A percentile compares a stretch with the other conserved stretches of the same genome.
These are phyloP conservation scores for Zeus faber DNA, from an alignment of 2,113 vertebrate species.

Conservation along the genomic window DNA sequence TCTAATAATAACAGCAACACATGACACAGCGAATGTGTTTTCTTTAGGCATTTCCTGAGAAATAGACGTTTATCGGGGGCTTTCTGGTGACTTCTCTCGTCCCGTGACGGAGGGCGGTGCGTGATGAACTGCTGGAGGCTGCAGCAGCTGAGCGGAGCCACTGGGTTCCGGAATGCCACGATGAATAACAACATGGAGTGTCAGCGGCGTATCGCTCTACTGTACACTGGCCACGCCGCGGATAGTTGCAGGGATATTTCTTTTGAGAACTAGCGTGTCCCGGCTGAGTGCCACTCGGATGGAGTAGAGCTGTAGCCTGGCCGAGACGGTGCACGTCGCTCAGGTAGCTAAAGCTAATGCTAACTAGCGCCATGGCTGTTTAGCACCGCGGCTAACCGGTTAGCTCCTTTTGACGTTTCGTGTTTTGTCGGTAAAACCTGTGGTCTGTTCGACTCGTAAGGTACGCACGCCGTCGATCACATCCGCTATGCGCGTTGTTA, in stretches of 20 bases:
- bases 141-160: constrained; percentile 30
- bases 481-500: too few species aligned
- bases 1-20: too few species aligned
- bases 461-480: too few species aligned
- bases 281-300: constrained; percentile 34
- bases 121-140: too few species aligned
- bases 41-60: too few species aligned
- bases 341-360: constrained; percentile 56
- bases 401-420: constrained; percentile 34
- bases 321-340: constrained; percentile 36
- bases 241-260: constrained; percentile 29
- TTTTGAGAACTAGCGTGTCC: constrained; percentile 7
- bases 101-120: constrained; percentile 61
- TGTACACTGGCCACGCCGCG: constrained; percentile 17
- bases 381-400: constrained; percentile 63
- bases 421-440: constrained; percentile 4
- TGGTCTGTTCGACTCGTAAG: too few species aligned
- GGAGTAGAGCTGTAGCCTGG: constrained; percentile 47
- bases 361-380: constrained; percentile 48
- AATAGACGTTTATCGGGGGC: too few species aligned
- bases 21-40: too few species aligned
- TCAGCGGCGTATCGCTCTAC: constrained; percentile 7
- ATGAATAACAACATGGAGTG: constrained; percentile 40
- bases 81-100: constrained; percentile 29
- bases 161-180: constrained; percentile 33